Evolutionary conservation across 92 coral and sea anemone genomes (phyloP), one percentile per base, ranked within the genome.

Genomic region (Galaxea fascicularis): DNA sequence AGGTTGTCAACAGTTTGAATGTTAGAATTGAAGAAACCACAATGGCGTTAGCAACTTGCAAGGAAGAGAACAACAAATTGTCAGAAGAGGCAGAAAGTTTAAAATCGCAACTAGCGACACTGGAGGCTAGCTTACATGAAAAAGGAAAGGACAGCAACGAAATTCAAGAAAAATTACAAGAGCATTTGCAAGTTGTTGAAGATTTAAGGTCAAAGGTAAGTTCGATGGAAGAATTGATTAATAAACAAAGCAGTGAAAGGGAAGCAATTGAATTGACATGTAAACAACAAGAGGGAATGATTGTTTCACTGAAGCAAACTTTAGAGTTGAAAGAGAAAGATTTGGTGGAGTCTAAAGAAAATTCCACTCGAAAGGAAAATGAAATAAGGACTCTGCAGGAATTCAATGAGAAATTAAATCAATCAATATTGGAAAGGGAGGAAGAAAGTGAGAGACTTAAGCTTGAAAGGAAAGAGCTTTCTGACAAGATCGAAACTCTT

Each of bases 11-110:
- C 47, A 79, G 83, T 68, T 76, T 95, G 30, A 86, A 91, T 52
- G 90, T 77, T n/a, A 91, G 87, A 68, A 35, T 93, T 13, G 92
- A 90, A 65, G 79, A 35, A 45, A 86, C 88, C 5, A 81, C 93
- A 21, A 92, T 78, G 83, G 89, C 90, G 30, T 73, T 91, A 60
- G 89, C 87, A 18, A 58, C 82, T 25, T 87, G 86, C n/a, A 84
- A 76, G 8, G 93, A 89, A 28, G 63, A 74, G 67, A 79, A 68
- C 45, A 81, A 58, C 68, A 86, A 80, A 59, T 90, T 86, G 22
- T 71, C 84, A 9, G 77, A 76, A 53, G 89, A 94, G 60, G 82
- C 82, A 51, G 87, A 91, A 67, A 78, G 71, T 63, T 78, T 92
- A 75, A 79, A 86, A 66, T 84, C 71, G 31, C 91, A 89, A 35